Percentiles rank a stretch among this genome's conserved stretches.
These are phyloP conservation scores for Drosophila diplacantha DNA, from an alignment of 2,888 invertebrate species.

Conservation along the genomic window DNA sequence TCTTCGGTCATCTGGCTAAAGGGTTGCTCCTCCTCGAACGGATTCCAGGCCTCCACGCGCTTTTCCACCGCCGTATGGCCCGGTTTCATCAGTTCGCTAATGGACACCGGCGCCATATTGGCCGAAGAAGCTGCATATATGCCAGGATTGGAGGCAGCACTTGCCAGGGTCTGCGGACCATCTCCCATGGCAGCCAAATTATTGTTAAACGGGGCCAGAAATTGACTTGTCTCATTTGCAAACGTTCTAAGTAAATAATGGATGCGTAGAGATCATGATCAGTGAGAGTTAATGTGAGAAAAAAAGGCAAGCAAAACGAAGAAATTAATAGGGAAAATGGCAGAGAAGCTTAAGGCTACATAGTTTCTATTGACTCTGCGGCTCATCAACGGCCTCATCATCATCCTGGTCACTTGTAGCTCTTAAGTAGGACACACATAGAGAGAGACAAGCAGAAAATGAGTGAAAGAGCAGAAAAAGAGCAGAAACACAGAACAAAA, in stretches of 20 bases:
- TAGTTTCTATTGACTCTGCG: conserved; percentile 57
- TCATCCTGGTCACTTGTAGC: conserved; percentile 41
- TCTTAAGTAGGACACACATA: conserved; percentile 43
- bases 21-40: conserved; percentile 87
- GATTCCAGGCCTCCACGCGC: conserved; percentile 86
- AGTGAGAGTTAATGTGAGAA: conserved; percentile 20
- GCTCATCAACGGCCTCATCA: conserved; percentile 46
- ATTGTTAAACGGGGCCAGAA: conserved; percentile 84
- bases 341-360: conserved; percentile 39
- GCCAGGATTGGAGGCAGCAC: conserved; percentile 75
- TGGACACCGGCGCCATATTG: conserved; percentile 70
- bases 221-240: conserved; percentile 86
- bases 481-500: conserved; percentile 55
- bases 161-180: conserved; percentile 53
- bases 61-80: conserved; percentile 68
- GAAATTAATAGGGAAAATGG: conserved; percentile 10
- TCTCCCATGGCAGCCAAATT: conserved; percentile 60
- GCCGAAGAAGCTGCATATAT: conserved; percentile 64
- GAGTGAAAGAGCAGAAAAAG: conserved; percentile 49
- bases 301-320: conserved; percentile 30
- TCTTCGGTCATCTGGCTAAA: conserved; percentile 88
- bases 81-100: conserved; percentile 68
- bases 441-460: conserved; percentile 37
- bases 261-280: conserved; percentile 30
- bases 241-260: conserved; percentile 80